Evolutionary conservation across 2,797 vertebrate species (phyloP).

Genomic region (Hypotaenidia okinawae): DNA sequence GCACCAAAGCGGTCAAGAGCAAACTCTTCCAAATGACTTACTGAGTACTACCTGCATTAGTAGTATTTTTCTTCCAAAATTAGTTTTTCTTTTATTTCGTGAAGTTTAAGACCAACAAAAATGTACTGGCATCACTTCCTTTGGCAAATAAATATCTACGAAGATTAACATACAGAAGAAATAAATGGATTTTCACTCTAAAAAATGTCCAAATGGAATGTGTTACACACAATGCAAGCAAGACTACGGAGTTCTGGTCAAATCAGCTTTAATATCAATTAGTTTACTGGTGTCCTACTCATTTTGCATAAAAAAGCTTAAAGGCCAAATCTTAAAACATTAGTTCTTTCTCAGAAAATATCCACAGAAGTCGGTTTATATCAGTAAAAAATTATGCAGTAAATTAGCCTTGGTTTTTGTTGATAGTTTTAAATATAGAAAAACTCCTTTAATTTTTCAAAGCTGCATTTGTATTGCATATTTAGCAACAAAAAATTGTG

Average conservation of each 20-base stretch:
- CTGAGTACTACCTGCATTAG: neutral
- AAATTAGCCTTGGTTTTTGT: neutral
- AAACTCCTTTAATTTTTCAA: neutral
- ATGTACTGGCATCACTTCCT: neutral
- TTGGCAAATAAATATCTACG: neutral
- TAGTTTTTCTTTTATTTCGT: neutral
- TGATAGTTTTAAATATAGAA: neutral
- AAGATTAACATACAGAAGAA: neutral
- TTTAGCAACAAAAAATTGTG: neutral
- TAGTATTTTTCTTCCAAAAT: neutral
- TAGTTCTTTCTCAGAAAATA: neutral
- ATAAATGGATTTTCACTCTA: neutral
- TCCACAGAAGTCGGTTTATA: neutral
- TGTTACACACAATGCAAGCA: neutral
- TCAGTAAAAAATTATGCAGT: neutral
- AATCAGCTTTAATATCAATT: neutral
- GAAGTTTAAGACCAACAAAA: neutral
- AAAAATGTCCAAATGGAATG: neutral
- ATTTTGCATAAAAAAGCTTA: neutral
- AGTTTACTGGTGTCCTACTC: neutral
- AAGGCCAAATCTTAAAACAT: neutral
- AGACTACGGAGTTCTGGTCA: neutral
- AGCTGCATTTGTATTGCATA: neutral
- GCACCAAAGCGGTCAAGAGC: neutral
- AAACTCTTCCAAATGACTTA: neutral